Conservation (phyloP, 64 coral and sea anemone genomes). For the Montipora efflorescens region DNA sequence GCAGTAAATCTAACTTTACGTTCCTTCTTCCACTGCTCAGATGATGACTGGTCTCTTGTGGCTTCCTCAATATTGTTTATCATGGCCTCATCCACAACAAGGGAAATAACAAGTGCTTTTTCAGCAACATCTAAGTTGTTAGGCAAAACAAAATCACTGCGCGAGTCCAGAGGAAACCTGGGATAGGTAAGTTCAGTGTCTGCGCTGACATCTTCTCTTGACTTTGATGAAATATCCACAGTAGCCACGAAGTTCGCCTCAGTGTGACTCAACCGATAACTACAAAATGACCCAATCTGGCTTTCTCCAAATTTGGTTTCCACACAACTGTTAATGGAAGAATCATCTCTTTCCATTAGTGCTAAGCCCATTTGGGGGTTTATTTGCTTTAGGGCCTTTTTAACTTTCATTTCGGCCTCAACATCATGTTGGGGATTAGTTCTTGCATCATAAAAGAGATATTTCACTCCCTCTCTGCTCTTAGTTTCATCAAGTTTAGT, state of each 20-base stretch:
- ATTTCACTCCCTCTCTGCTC: too few relatives aligned
- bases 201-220: conserved; percentile 26
- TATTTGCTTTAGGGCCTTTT: too few relatives aligned
- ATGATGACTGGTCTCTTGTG: neutral
- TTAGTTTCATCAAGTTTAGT: too few relatives aligned
- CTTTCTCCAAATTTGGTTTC: conserved; percentile 68
- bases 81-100: too few relatives aligned
- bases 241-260: conserved; percentile 66
- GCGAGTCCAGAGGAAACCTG: too few relatives aligned
- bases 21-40: conserved; percentile 28
- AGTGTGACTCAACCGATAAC: conserved; percentile 61
- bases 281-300: neutral
- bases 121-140: too few relatives aligned
- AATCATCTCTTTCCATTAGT: conserved; percentile 62
- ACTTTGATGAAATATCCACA: conserved; percentile 33
- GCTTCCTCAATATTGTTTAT: too few relatives aligned
- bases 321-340: conserved; percentile 1
- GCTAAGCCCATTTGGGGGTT: neutral
- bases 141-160: too few relatives aligned
- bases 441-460: too few relatives aligned
- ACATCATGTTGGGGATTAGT: too few relatives aligned
- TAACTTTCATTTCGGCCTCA: too few relatives aligned
- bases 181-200: neutral
- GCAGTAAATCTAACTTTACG: conserved; percentile 25
- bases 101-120: too few relatives aligned